These are phyloP conservation scores for Metacarcinus magister DNA, from an alignment of 2,888 invertebrate genomes.

Conservation along the genomic window DNA sequence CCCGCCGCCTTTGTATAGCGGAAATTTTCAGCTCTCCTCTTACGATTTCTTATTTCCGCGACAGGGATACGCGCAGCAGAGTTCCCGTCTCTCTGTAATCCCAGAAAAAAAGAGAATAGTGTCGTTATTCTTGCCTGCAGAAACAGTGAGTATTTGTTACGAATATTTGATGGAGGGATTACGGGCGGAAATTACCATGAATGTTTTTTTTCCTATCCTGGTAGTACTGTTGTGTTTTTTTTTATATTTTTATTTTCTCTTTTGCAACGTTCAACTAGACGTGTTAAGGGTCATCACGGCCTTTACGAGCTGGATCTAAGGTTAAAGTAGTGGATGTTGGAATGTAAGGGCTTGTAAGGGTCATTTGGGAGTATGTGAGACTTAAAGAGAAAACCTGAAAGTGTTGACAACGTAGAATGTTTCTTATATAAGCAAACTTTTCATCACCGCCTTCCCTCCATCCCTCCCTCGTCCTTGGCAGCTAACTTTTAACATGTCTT, in stretches of 20 bases:
- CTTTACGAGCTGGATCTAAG: not conserved
- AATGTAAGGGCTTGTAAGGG: not conserved
- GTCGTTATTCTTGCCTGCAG: not conserved
- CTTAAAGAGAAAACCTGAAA: not conserved
- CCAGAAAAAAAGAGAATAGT: not conserved
- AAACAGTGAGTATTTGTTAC: not conserved
- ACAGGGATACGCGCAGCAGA: not conserved
- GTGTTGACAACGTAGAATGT: not conserved
- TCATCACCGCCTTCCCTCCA: not conserved
- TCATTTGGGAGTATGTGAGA: not conserved
- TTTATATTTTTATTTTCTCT: too few relatives aligned
- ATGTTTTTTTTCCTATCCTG: not conserved
- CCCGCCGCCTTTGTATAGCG: constrained; percentile 27
- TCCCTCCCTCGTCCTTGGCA: not conserved
- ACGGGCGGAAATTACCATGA: not conserved
- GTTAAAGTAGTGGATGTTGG: not conserved
- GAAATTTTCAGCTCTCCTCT: not conserved
- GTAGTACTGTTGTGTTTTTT: not conserved
- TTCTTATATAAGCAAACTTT: not conserved
- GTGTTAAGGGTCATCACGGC: too few relatives aligned
- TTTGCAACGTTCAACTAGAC: too few relatives aligned
- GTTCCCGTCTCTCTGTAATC: not conserved
- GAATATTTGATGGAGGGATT: not conserved
- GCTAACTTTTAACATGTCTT: not conserved
- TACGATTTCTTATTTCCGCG: not conserved